These are phyloP conservation scores for Chymomyza costata DNA, from an alignment of 1,140 invertebrate genomes.

Conservation along the genomic window DNA sequence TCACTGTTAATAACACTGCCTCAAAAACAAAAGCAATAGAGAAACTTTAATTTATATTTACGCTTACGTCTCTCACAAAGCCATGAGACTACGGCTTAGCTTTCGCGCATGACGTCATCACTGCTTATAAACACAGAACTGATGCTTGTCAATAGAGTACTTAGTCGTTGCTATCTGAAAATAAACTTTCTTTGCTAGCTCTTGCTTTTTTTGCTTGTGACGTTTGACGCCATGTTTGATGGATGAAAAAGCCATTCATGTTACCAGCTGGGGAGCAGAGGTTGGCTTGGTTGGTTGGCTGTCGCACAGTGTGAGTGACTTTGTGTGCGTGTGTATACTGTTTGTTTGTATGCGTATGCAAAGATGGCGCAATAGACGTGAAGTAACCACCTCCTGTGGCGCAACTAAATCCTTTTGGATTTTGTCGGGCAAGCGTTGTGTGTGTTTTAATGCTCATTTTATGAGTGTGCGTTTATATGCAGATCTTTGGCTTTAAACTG, in stretches of 20 bases:
- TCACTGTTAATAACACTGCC: too few relatives aligned
- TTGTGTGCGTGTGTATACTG: slow-evolving; percentile 5
- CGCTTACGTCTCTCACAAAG: too few relatives aligned
- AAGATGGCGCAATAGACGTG: slow-evolving; percentile 70
- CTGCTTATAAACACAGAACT: too few relatives aligned
- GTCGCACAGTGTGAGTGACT: slow-evolving; percentile 7
- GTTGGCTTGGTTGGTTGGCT: slow-evolving; percentile 33
- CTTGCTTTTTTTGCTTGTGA: slow-evolving; percentile 43
- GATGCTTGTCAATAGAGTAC: slow-evolving; percentile 3
- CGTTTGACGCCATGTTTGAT: slow-evolving; percentile 74
- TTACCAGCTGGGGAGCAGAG: slow-evolving; percentile 70
- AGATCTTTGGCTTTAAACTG: slow-evolving; percentile 46
- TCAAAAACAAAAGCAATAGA: too few relatives aligned
- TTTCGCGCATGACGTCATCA: too few relatives aligned
- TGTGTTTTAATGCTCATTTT: slow-evolving; percentile 70
- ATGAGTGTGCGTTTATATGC: slow-evolving; percentile 56
- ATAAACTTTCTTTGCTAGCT: too few relatives aligned
- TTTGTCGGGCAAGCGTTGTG: slow-evolving; percentile 56
- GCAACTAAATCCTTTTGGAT: slow-evolving; percentile 70
- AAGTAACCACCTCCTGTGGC: slow-evolving; percentile 67
- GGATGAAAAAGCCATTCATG: slow-evolving; percentile 73
- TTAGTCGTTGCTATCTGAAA: slow-evolving; percentile 51
- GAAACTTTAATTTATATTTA: too few relatives aligned
- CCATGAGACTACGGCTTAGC: too few relatives aligned
- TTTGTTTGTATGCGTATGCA: slow-evolving; percentile 42